These are phyloP conservation scores for Phaethornis superciliosus DNA, from an alignment of 2,113 vertebrate species.

Conservation along the genomic window DNA sequence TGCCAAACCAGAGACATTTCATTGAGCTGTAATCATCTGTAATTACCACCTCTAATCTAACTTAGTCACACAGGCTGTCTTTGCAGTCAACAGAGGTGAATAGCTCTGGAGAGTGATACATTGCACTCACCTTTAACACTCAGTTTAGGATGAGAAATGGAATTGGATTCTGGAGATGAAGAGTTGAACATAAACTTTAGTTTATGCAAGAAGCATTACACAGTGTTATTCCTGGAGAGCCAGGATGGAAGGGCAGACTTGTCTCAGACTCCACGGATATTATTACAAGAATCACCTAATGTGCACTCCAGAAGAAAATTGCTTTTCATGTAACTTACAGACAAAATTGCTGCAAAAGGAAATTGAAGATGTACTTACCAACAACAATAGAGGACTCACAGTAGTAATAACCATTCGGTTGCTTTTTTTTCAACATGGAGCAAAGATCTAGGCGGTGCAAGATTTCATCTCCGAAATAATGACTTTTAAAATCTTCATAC, in stretches of 20 bases:
- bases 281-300: background rate
- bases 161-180: background rate
- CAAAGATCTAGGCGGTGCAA: conserved; percentile 90
- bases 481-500: conserved; percentile 81
- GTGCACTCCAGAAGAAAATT: background rate
- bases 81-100: background rate
- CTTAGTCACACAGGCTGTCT: background rate
- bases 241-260: background rate
- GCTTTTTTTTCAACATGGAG: conserved; percentile 95
- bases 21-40: background rate
- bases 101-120: background rate
- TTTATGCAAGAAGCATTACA: background rate
- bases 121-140: background rate
- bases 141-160: background rate
- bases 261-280: background rate
- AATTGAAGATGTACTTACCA: conserved; percentile 78
- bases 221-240: background rate
- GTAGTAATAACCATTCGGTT: conserved; percentile 90
- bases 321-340: background rate
- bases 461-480: conserved; percentile 87
- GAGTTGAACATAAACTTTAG: background rate
- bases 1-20: conserved; percentile 4
- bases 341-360: background rate
- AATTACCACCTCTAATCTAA: background rate
- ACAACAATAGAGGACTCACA: conserved; percentile 87